phyloP scores from a whole-genome alignment of 2,888 invertebrate species.

The Meandrusa payeni region DNA sequence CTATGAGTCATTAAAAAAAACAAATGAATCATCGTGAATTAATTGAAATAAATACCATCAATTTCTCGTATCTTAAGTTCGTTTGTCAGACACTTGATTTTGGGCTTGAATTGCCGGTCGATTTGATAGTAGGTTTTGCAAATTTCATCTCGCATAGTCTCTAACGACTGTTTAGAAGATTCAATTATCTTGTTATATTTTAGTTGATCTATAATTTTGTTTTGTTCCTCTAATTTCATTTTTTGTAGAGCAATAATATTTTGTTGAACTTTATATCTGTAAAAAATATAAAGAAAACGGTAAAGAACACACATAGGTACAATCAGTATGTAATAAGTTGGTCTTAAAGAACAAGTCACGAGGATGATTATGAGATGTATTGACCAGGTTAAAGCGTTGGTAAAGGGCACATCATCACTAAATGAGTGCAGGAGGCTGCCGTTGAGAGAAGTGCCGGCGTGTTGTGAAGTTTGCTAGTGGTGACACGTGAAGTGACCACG shows the following conservation, averaged over 20 bases:
- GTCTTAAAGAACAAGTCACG: too few relatives aligned
- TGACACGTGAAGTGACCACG: too few relatives aligned
- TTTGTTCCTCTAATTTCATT: conserved; percentile 85
- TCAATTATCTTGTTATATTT: conserved; percentile 85
- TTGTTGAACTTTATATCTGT: conserved; percentile 85
- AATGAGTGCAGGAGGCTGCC: neutral
- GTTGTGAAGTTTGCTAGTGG: too few relatives aligned
- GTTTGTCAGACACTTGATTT: conserved; percentile 75
- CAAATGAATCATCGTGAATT: too few relatives aligned
- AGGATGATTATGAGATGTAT: too few relatives aligned
- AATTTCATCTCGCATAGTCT: conserved; percentile 79
- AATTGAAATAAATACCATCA: conserved; percentile 57
- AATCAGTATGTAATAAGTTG: too few relatives aligned
- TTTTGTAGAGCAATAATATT: conserved; percentile 87
- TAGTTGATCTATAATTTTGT: conserved; percentile 86
- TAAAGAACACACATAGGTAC: too few relatives aligned
- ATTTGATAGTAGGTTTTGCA: conserved; percentile 78
- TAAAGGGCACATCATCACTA: too few relatives aligned
- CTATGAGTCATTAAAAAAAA: too few relatives aligned
- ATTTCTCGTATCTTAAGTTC: conserved; percentile 66
- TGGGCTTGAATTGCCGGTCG: conserved; percentile 79
- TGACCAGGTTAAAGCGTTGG: too few relatives aligned
- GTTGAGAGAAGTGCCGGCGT: too few relatives aligned
- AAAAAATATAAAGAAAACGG: conserved; percentile 28
- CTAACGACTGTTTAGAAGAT: conserved; percentile 81